Base-by-base conservation (phyloP, 2,888 invertebrate genomes). In the Drosophila anomalata region DNA sequence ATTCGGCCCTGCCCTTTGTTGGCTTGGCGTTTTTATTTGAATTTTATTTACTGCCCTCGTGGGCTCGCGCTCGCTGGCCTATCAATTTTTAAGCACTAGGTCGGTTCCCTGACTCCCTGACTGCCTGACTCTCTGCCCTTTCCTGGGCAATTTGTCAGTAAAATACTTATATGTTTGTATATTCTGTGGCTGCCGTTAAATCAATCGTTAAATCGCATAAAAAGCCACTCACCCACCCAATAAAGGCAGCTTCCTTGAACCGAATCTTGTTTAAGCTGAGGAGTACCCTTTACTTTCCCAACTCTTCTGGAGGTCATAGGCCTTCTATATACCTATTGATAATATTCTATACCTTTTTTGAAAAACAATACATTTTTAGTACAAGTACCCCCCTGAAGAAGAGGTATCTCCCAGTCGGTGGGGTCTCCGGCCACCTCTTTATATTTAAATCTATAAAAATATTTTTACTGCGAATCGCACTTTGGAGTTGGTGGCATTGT, bases 11-110 rank as follows among this genome's bases (percentile, higher is more conserved):
- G 71, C 59, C 72, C 74, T 66, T 63, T 78, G 67, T 75, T 73
- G 78, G 75, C 75, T 71, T 86, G 86, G 87, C 81, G 73, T 87
- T 88, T 84, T 88, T 85, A 85, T 85, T 86, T 74, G 82, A 75
- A 73, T 87, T 86, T 88, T 82, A 85, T 86, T 86, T 86, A 88
- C 75, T 84, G 75, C 68, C 68, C 61, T 53, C 67, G 50, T 52
- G 47, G 61, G 61, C 52, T n/a, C 62, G 47, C 63, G 61, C 52
- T n/a, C 62, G 54, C 17, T 55, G 72, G 73, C 81, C 75, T 75
- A 87, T 82, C 87, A 82, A 87, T 87, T 87, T 59, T 77, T 63
- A 76, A 75, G 58, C 73, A 70, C 78, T 80, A 75, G 68, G 69
- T 66, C 47, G 67, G 70, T 46, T 31, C 56, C 54, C 51, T 33